Base-by-base conservation (phyloP, 2,888 invertebrate species). In the Microctonus hyperodae region DNA sequence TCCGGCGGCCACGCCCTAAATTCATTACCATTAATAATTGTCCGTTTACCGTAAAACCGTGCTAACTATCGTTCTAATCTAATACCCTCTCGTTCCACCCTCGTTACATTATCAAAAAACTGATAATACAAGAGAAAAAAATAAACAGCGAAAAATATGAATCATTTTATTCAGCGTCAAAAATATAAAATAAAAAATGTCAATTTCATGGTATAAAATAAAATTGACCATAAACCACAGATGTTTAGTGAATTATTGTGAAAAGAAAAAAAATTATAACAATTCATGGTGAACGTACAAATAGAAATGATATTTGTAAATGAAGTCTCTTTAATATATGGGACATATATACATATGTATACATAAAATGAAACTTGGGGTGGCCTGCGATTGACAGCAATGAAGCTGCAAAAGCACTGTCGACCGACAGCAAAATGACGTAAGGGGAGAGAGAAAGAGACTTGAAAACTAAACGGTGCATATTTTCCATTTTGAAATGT, bases 371-470 rank as follows among this genome's bases (percentile, higher is more conserved):
- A 25, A 11, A 51, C 23, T 51, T 51, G n/a, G 28, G 28, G 51
- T 51, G 51, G 25, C 22, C 74, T 76, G 76, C 69, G 69, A 72
- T 74, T 76, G 75, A 75, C 75, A 75, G 75, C 56, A 72, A 61
- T 31, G 48, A 60, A 28, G 50, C 23, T 61, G 68, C 70, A 59
- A 64, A 61, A 61, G 57, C 44, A 50, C 22, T 60, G 40, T 51
- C 31, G 23, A 62, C 58, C 58, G 66, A 44, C n/a, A 44, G 44
- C 44, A 59, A 59, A 59, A 59, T 44, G 37, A 23, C 65, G 63
- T 60, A 60, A 67, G 65, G 50, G 40, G 65, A 25, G 16, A 44
- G 44, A 25, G 31, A 57, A 58, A 50, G 51, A 51, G 50, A 44
- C 16, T 44, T n/a, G 16, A 1, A 20, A n/a, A 16, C 44, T n/a